Conservation (phyloP, 1,140 invertebrate species). For the Venustaconcha ellipsiformis region DNA sequence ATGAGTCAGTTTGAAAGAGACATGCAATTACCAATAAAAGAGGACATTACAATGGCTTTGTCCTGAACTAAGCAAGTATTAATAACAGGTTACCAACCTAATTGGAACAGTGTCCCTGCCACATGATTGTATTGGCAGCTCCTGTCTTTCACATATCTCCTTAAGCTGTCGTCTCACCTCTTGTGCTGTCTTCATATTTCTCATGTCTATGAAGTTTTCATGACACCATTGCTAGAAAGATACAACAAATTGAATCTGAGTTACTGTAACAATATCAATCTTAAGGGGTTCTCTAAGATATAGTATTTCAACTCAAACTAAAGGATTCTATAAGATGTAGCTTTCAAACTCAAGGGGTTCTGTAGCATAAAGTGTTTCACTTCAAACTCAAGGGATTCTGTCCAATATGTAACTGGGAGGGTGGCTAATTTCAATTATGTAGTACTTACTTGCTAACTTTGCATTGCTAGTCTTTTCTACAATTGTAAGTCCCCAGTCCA, state of each 20-base stretch:
- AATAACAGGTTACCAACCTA: slow-evolving; percentile 68
- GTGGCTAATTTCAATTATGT: too few species aligned
- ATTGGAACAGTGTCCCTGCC: slow-evolving; percentile 80
- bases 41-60: neutral
- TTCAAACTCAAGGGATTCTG: too few species aligned
- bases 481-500: too few species aligned
- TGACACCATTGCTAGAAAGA: slow-evolving; percentile 84
- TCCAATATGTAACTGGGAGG: too few species aligned
- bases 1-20: neutral
- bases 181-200: slow-evolving; percentile 86
- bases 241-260: neutral
- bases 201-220: slow-evolving; percentile 88
- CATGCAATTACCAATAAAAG: neutral
- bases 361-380: neutral
- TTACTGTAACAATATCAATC: neutral
- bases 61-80: neutral
- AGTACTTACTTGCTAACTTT: too few species aligned
- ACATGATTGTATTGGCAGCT: slow-evolving; percentile 80
- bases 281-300: neutral
- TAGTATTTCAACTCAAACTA: too few species aligned
- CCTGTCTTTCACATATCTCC: slow-evolving; percentile 80
- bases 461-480: too few species aligned
- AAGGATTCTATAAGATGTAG: too few species aligned
- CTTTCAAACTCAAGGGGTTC: neutral
- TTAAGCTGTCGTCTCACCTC: slow-evolving; percentile 87